Base-by-base conservation (phyloP, 2,797 vertebrate genomes). In the Coilia nasus region DNA sequence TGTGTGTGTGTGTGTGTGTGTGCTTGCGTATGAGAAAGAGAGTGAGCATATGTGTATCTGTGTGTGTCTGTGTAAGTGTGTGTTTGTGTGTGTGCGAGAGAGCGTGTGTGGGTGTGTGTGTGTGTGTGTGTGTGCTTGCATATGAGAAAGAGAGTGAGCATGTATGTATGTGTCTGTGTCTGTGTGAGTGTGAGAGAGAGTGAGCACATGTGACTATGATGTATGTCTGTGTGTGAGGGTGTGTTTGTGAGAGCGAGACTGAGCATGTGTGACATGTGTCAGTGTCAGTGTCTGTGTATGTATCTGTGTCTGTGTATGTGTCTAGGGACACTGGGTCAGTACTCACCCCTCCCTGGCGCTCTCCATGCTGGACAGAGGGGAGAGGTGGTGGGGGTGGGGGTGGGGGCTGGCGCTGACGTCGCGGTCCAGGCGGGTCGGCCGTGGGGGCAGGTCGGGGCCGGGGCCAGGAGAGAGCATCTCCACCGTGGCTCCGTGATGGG, bases 271-370 rank as follows among this genome's bases (percentile, higher is more conserved):
- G 80, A 47, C 82, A 54, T 60, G 35, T 85, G 35, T 47, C 50
- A 62, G 12, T 35, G 11, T 71, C 9, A 14, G 64, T 31, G 67
- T 67, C 15, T 71, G 25, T 14, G 28, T 23, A n/a, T 0, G 12
- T 31, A 3, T 54, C 41, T 81, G 81, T 84, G 47, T 67, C 21
- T 75, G 75, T 81, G 21, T 56, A 44, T 87, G 67, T 54, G 57
- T 31, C 2, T 41, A 10, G 3, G 50, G 50, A 54, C 50, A 54
- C 50, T 9, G 7, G 50, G 50, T 54, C 50, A 14, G 83, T 85
- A 93, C 97, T 62, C 96, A 99, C 98, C 98, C 96, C 0, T 98
- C 97, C 91, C 95, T 95, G 46, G 95, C 83, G 83, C 92, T 92
- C 64, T 98, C 97, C 59, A 96, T 92, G 19, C 90, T 87, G 0